These are phyloP conservation scores for Pedetes capensis DNA, from an alignment of 2,113 vertebrate species.

Conservation along the genomic window DNA sequence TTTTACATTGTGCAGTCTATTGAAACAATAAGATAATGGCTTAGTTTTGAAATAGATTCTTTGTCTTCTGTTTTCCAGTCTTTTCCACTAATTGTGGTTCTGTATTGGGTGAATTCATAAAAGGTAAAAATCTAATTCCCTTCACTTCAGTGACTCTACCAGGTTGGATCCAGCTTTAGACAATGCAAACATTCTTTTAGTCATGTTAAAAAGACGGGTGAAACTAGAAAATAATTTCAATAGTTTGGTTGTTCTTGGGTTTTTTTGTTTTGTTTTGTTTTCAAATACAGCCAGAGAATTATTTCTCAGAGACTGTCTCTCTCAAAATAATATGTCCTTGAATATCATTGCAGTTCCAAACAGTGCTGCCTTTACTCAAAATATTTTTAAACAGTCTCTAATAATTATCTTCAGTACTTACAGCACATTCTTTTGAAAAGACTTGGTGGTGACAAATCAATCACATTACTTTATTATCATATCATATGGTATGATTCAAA, in stretches of 20 bases:
- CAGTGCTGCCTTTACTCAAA: slow-evolving; percentile 20
- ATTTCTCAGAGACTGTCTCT: slow-evolving; percentile 9
- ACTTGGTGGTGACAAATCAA: background rate
- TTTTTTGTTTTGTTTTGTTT: slow-evolving; percentile 54
- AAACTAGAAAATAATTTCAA: background rate
- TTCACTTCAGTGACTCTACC: background rate
- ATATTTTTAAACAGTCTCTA: slow-evolving; percentile 39
- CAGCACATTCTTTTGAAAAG: slow-evolving; percentile 19
- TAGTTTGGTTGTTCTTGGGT: slow-evolving; percentile 12
- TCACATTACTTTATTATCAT: background rate
- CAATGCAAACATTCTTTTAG: background rate
- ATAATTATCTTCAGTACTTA: background rate
- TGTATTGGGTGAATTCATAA: background rate
- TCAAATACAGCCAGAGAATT: background rate
- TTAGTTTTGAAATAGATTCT: slow-evolving; percentile 24
- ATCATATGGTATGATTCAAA: background rate
- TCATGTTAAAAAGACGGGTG: background rate
- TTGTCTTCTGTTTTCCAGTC: background rate
- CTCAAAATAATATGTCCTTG: slow-evolving; percentile 52
- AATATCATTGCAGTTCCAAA: slow-evolving; percentile 26
- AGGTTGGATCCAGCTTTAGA: background rate
- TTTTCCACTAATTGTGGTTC: background rate
- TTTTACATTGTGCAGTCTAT: background rate
- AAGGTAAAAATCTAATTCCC: background rate
- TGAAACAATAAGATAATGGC: background rate